Base-by-base conservation (phyloP, 2,888 invertebrate genomes). In the Boloria selene region DNA sequence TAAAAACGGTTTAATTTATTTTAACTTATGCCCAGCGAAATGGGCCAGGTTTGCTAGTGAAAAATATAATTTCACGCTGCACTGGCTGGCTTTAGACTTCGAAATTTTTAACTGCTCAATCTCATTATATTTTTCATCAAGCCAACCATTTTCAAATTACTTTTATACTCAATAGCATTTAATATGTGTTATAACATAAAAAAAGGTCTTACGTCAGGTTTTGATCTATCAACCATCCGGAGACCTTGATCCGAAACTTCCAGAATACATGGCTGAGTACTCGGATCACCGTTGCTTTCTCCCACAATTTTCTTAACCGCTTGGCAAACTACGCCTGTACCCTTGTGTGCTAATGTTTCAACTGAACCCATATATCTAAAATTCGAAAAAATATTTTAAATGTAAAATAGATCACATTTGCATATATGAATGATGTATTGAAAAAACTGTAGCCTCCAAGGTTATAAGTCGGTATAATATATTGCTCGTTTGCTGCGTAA, bases 181-280 rank as follows among this genome's bases (percentile, higher is more conserved):
- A 3, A 53, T 14, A 3, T 17, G 7, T 38, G 0, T 38, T 42
- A 22, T 45, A 4, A 59, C 64, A 68, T 49, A 61, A 45, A 59
- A 47, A 51, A 49, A 31, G 1, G 53, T 83, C 92, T 92, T 87
- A 96, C 96, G 79, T 94, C 93, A 75, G 95, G 93, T 90, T 95
- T 96, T 75, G 96, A 95, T 77, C 97, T 94, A 85, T 98, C 98
- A 44, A 98, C 96, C 98, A 99, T 98, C 70, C 98, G 95, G 67
- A 99, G 94, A 31, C 98, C 98, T 86, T 98, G 97, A 90, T 98
- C 98, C 64, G 97, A 98, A 51, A 99, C 97, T 93, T 99, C 98
- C 73, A 99, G 90, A 76, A 98, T 97, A 84, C 98, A 98, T 0
- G 95, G 94, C 75, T 96, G 96, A 14, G 97, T 94, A 49, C 95